Conservation (phyloP, 1,140 invertebrate species). For the Eubasilissa regina region DNA sequence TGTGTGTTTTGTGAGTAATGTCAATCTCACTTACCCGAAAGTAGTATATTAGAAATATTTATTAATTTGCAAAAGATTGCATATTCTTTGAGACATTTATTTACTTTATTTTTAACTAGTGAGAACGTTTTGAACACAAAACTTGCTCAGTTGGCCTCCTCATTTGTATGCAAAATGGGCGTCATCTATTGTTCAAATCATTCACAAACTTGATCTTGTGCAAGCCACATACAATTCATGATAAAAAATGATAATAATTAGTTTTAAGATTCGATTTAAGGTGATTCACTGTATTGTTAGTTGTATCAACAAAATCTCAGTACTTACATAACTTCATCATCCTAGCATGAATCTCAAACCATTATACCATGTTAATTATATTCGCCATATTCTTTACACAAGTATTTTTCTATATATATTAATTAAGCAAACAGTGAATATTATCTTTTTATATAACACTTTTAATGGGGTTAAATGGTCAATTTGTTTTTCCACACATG, state of each 20-base stretch:
- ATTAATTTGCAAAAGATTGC: conserved; percentile 8
- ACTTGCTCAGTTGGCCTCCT: not conserved
- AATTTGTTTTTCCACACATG: too few relatives aligned
- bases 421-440: too few relatives aligned
- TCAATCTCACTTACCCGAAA: too few relatives aligned
- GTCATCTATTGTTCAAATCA: conserved; percentile 5
- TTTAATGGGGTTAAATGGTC: too few relatives aligned
- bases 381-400: not conserved
- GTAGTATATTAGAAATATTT: not conserved
- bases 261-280: conserved; percentile 32
- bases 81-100: not conserved
- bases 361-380: too few relatives aligned
- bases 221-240: conserved; percentile 34
- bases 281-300: conserved; percentile 19
- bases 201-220: conserved; percentile 26
- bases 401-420: conserved; percentile 9
- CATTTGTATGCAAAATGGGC: too few relatives aligned
- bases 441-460: too few relatives aligned
- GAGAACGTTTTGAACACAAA: not conserved
- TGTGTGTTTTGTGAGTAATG: too few relatives aligned
- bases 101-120: not conserved
- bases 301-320: conserved; percentile 16
- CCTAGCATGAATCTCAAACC: too few relatives aligned
- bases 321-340: not conserved
- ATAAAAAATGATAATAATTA: conserved; percentile 45